A percentile compares a stretch with the other conserved stretches of the same genome.
phyloP scores from a whole-genome alignment of 1,140 invertebrate genomes.

The Trachymyrmex cornetzi region DNA sequence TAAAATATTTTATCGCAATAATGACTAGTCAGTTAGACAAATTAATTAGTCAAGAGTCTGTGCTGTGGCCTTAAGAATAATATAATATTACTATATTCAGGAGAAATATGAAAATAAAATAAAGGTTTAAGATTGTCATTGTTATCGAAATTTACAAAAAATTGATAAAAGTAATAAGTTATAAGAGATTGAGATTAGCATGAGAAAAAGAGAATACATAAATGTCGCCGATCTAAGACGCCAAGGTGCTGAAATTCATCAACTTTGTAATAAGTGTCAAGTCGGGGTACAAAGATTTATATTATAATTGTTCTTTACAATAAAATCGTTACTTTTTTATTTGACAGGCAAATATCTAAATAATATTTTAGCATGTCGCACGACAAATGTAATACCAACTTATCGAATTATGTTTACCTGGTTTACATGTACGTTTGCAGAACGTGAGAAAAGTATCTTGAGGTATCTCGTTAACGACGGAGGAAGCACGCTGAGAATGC shows the following conservation, averaged over 20 bases:
- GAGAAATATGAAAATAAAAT: constrained; percentile 12
- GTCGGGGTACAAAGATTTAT: constrained; percentile 64
- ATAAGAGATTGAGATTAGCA: neutral
- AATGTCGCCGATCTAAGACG: constrained; percentile 36
- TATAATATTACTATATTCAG: constrained; percentile 25
- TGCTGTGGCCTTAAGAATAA: neutral
- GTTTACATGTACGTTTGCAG: neutral
- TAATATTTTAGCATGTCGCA: too few relatives aligned
- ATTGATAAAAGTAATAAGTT: neutral
- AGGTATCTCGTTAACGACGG: neutral
- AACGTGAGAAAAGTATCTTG: constrained; percentile 52
- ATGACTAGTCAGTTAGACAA: too few relatives aligned
- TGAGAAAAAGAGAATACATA: constrained; percentile 5
- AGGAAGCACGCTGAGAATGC: neutral
- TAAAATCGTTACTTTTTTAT: neutral
- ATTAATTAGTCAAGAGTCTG: too few relatives aligned
- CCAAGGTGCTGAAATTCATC: constrained; percentile 47
- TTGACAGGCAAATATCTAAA: neutral
- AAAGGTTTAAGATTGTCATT: too few relatives aligned
- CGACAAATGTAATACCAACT: too few relatives aligned
- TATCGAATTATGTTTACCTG: neutral
- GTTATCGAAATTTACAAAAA: neutral
- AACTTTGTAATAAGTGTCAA: constrained; percentile 72
- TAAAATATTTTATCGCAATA: neutral
- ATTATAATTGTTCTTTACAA: neutral